Evolutionary conservation across 2,797 vertebrate genomes (phyloP).

Genomic region (Sebastes trivittatus): DNA sequence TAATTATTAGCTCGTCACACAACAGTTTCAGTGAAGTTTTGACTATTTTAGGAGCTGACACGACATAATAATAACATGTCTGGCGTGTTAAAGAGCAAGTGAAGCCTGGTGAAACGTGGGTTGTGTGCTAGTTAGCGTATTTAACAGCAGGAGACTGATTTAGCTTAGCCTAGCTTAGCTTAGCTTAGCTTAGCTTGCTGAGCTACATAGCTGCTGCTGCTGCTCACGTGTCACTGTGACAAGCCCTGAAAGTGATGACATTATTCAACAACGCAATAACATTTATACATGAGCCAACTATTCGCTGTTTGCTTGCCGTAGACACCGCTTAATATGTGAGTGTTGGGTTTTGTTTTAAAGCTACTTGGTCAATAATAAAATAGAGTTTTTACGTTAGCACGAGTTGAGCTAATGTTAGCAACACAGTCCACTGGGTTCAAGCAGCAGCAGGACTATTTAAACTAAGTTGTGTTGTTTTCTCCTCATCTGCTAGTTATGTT

Average conservation of each 20-base stretch:
- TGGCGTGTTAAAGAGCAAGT: background rate
- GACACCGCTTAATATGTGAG: accelerated
- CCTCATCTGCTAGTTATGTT: background rate
- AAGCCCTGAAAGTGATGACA: slow-evolving; percentile 48
- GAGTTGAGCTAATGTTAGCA: slow-evolving; percentile 41
- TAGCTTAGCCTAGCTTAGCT: slow-evolving; percentile 55
- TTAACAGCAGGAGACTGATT: background rate
- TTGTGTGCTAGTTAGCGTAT: background rate
- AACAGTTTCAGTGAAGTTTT: background rate
- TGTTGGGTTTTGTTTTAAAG: too few species aligned
- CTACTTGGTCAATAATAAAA: background rate
- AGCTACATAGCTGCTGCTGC: slow-evolving; percentile 69
- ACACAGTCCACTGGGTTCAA: background rate
- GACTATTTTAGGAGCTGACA: background rate
- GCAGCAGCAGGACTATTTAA: background rate
- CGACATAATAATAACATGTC: accelerated
- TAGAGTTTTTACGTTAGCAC: background rate
- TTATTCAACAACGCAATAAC: background rate
- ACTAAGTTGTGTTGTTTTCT: background rate
- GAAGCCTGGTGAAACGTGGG: background rate
- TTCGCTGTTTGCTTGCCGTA: accelerated
- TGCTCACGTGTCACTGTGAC: slow-evolving; percentile 80
- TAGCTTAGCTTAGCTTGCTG: slow-evolving; percentile 37
- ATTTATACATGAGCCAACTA: too few species aligned
- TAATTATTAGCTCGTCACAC: slow-evolving; percentile 14